Evolutionary conservation across 2,888 invertebrate species (phyloP), one percentile per base, ranked within the genome.

Genomic region (Apodemia zela): DNA sequence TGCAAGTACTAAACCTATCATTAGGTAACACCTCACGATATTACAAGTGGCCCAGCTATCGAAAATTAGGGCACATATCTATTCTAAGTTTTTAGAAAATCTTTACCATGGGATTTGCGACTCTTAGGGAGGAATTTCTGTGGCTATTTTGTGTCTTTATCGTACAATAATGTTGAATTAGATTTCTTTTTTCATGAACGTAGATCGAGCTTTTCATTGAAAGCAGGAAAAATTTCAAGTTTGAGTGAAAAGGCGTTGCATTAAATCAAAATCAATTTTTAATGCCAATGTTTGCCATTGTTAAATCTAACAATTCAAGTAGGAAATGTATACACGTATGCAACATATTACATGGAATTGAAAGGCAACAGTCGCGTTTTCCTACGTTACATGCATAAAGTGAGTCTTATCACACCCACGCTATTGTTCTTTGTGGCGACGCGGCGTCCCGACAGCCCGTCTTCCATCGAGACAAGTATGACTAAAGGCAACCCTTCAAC

Each of bases 401-500:
- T 47, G 47, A 33, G 45, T 58, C 10, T 42, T 45, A 63, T 57
- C 15, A 35, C 62, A 63, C 59, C 63, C 49, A 59, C 47, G 49
- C 59, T 29, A 47, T 63, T 63, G 63, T 63, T 63, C 59, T 21
- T 18, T n/a, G 17, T 59, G 15, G 33, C 63, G 35, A 63, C 63
- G 49, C 18, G 21, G 57, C 54, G 15, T 35, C 49, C 45, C 35
- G 63, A 63, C 63, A 35, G 35, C 35, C 47, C 59, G 63, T 63
- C 63, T 63, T 59, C 47, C 45, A 59, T 63, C 59, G 59, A 59
- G 63, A 63, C 62, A 63, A 63, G 63, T 63, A 47, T 25, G 42
- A 60, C 49, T 29, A 63, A 63, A 59, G 35, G 35, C 33, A 59
- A 49, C 59, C 59, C 63, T 63, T 47, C 63, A 63, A 63, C 63